phyloP scores from a whole-genome alignment of 2,113 vertebrate genomes.

The Accipiter virgatus region DNA sequence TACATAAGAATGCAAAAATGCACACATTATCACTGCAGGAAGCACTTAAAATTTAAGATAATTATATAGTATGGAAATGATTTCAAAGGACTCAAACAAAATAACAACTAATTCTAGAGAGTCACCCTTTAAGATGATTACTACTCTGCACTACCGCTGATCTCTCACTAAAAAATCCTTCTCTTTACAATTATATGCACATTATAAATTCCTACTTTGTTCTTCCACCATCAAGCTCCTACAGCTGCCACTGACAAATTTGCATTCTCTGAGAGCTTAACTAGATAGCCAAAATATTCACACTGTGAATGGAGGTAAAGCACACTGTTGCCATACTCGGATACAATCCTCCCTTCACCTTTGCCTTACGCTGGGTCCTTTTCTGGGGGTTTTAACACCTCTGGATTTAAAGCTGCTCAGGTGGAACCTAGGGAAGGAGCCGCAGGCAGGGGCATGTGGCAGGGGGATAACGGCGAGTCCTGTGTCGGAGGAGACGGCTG shows the following conservation, averaged over 20 bases:
- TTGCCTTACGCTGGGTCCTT: accelerated
- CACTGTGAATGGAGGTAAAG: slow-evolving; percentile 2
- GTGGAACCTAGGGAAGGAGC: neutral
- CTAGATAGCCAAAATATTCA: slow-evolving; percentile 39
- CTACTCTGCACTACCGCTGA: slow-evolving; percentile 39
- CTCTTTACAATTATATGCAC: slow-evolving; percentile 57
- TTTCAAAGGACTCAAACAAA: slow-evolving; percentile 70
- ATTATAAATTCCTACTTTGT: slow-evolving; percentile 68
- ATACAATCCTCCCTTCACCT: neutral
- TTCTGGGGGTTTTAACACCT: neutral
- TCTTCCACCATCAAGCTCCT: slow-evolving; percentile 60
- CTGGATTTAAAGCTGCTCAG: neutral
- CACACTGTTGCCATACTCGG: accelerated
- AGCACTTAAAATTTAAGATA: slow-evolving; percentile 74
- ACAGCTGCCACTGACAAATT: slow-evolving; percentile 62
- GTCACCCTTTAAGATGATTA: slow-evolving; percentile 66
- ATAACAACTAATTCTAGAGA: slow-evolving; percentile 71
- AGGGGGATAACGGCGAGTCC: neutral
- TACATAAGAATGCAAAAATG: slow-evolving; percentile 68
- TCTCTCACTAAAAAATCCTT: slow-evolving; percentile 44
- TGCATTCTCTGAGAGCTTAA: slow-evolving; percentile 58
- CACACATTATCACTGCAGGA: slow-evolving; percentile 70
- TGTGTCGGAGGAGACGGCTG: neutral
- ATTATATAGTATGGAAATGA: slow-evolving; percentile 66
- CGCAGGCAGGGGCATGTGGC: neutral